Base-by-base conservation (phyloP, 2,113 vertebrate genomes). In the Thamnophis sirtalis region DNA sequence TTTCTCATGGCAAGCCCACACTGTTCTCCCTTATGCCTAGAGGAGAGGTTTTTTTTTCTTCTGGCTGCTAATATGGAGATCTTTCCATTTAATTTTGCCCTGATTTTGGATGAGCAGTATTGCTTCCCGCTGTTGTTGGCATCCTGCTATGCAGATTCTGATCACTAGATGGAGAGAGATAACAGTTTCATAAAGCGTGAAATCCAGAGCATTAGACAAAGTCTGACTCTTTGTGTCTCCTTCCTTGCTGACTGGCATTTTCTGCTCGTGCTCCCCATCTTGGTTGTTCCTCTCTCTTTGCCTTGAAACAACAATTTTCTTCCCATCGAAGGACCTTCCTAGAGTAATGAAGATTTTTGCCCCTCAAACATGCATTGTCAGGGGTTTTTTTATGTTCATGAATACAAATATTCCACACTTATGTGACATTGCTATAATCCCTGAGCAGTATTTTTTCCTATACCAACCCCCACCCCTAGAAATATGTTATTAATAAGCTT, bases 131-230 rank as follows among this genome's bases (percentile, higher is more conserved):
- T 53, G 50, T 55, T 92, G 89, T 55, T 92, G 89, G 88, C 50
- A 19, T 0, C 51, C 94, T 96, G 96, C 94, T 93, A 96, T 95
- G 92, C 95, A n/a, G n/a, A 90, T 84, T 51, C 89, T 6, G 89
- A 94, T 87, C 95, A 93, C 95, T 96, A 96, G 96, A 96, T 96
- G 96, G 96, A 93, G 96, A 96, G 95, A 96, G 95, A 95, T 33
- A 93, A 92, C 93, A 95, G 96, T 55, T 96, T 94, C 0, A 19
- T 43, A 94, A 80, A 95, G 89, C 89, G 63, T 50, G 0, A 38
- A 91, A 68, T 89, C 92, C 33, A 0, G 54, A 54, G 28, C 53
- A 28, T 58, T 49, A 9, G 85, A 88, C 92, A 86, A 22, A 87
- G 48, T 24, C 15, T 5, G 3, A 63, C 21, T 49, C 88, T 87